Conservation (phyloP, 2,888 invertebrate species). For the Silvanus unidentatus region DNA sequence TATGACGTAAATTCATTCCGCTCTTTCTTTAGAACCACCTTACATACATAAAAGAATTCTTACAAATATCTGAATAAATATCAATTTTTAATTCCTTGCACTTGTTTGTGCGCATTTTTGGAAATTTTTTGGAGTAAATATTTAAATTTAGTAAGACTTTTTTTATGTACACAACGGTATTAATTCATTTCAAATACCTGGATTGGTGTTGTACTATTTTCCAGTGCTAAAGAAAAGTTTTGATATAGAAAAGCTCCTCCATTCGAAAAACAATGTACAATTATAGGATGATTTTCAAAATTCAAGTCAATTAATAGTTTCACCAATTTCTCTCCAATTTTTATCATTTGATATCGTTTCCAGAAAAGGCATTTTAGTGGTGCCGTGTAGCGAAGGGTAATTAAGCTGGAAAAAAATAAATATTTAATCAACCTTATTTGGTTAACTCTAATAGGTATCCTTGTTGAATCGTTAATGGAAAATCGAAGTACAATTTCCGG, state of each 20-base stretch:
- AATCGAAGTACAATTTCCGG: neutral
- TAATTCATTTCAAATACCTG: too few relatives aligned
- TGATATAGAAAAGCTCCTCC: constrained; percentile 69
- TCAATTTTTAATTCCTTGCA: too few relatives aligned
- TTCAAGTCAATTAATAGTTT: constrained; percentile 61
- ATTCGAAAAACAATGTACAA: constrained; percentile 72
- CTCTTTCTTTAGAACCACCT: too few relatives aligned
- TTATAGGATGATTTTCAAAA: constrained; percentile 63
- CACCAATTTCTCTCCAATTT: constrained; percentile 59
- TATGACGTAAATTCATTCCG: too few relatives aligned
- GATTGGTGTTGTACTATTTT: constrained; percentile 49
- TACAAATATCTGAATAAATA: too few relatives aligned
- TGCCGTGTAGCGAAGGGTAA: constrained; percentile 65
- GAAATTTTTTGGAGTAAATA: neutral
- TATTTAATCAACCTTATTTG: neutral
- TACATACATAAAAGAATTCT: neutral
- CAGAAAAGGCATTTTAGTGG: constrained; percentile 63
- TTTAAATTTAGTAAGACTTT: neutral
- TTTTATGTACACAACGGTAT: too few relatives aligned
- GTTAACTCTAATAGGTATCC: neutral
- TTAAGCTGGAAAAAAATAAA: constrained; percentile 51
- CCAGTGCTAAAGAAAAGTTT: constrained; percentile 58
- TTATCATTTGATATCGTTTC: constrained; percentile 55
- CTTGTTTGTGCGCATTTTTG: too few relatives aligned
- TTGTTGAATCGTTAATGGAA: neutral